phyloP scores from a whole-genome alignment of 2,888 invertebrate genomes.

The Ethmia dodecea region DNA sequence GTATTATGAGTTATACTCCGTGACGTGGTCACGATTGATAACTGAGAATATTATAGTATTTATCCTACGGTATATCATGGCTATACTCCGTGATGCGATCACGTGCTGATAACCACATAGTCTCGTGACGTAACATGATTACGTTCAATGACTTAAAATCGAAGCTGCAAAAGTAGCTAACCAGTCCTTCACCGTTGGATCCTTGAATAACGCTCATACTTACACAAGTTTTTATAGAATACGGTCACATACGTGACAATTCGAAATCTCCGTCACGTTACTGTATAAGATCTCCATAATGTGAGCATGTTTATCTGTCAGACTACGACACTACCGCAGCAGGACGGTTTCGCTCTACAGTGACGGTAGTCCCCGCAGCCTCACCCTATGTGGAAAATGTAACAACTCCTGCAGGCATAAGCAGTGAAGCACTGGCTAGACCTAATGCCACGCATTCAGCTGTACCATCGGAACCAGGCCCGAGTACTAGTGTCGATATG shows the following conservation, averaged over 20 bases:
- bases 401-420: no score
- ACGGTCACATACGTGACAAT: not conserved
- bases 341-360: not conserved
- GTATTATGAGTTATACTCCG: not conserved
- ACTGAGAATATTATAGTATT: not conserved
- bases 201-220: not conserved
- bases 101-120: constrained; percentile 6
- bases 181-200: no score
- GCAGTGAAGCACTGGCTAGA: no score
- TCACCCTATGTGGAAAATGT: not conserved
- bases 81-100: constrained; percentile 7
- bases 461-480: not conserved
- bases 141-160: constrained; percentile 4
- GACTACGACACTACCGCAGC: not conserved
- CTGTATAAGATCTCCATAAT: not conserved
- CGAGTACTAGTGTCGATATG: not conserved
- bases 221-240: not conserved
- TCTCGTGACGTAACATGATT: constrained; percentile 7
- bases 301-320: not conserved
- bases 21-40: constrained; percentile 1
- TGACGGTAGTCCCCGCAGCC: not conserved
- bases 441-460: not conserved
- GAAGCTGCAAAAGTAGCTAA: not conserved
- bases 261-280: not conserved
- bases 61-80: not conserved